A percentile compares a stretch with the other conserved stretches of the same genome.
phyloP scores from a whole-genome alignment of 2,888 invertebrate species.

The Penaeus monodon region DNA sequence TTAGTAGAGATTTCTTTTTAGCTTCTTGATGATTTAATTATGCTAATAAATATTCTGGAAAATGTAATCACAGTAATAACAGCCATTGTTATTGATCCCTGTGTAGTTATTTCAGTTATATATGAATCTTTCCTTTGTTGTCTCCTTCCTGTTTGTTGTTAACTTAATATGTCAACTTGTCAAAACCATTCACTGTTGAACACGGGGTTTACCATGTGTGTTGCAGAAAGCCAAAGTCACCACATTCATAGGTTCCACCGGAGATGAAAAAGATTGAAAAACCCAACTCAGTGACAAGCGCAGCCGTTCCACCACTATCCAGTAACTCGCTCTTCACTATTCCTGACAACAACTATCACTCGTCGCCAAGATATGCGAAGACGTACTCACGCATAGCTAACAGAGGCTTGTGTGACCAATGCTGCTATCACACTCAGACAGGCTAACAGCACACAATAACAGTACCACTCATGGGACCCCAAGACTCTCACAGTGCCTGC shows the following conservation, averaged over 20 bases:
- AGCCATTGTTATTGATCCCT: neutral
- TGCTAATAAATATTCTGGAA: too few relatives aligned
- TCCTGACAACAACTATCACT: constrained; percentile 37
- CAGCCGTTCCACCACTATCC: neutral
- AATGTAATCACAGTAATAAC: too few relatives aligned
- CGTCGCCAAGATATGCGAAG: constrained; percentile 41
- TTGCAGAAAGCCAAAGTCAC: constrained; percentile 59
- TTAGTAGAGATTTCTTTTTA: neutral
- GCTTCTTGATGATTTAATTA: neutral
- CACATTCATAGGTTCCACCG: constrained; percentile 65
- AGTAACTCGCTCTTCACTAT: constrained; percentile 34
- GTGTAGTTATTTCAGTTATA: too few relatives aligned
- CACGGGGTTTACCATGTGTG: neutral
- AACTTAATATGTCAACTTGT: neutral
- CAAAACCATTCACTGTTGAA: neutral
- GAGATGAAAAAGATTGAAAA: constrained; percentile 62
- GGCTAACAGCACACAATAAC: constrained; percentile 13
- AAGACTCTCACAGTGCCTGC: constrained; percentile 52
- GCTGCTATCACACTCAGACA: constrained; percentile 3
- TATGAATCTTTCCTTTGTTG: too few relatives aligned
- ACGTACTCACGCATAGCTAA: constrained; percentile 38
- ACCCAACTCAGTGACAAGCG: neutral
- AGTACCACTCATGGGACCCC: constrained; percentile 63
- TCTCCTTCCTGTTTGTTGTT: neutral
- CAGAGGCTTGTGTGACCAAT: constrained; percentile 36